Evolutionary conservation across 2,113 vertebrate species (phyloP).

Genomic region (Semnornis frantzii): DNA sequence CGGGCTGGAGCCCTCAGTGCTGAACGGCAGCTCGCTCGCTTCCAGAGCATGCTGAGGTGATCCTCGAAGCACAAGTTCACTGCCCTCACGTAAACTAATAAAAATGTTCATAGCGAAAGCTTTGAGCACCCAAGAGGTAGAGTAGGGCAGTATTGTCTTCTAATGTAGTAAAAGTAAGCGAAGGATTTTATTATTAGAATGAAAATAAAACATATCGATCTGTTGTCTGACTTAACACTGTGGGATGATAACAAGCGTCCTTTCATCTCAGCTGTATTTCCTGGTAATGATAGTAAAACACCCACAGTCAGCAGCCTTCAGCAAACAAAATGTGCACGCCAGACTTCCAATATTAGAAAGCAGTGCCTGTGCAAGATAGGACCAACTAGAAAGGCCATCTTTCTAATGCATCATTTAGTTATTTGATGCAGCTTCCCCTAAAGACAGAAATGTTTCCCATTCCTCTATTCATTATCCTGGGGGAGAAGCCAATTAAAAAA

Average conservation of each 20-base stretch:
- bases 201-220: background rate
- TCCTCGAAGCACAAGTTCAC: accelerated
- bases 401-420: background rate
- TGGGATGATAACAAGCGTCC: background rate
- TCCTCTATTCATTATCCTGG: background rate
- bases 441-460: background rate
- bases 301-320: background rate
- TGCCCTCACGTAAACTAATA: accelerated
- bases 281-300: background rate
- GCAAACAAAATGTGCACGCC: background rate
- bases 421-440: background rate
- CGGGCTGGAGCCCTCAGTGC: background rate
- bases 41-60: accelerated
- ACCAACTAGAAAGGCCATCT: background rate
- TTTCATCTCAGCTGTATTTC: background rate
- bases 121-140: background rate
- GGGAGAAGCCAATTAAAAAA: background rate
- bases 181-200: background rate
- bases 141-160: accelerated
- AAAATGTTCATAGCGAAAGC: accelerated
- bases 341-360: background rate
- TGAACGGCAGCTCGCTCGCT: background rate
- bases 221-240: background rate
- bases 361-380: background rate
- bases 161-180: accelerated